Base-by-base conservation (phyloP, 2,888 invertebrate species). In the Epinotia ramella region DNA sequence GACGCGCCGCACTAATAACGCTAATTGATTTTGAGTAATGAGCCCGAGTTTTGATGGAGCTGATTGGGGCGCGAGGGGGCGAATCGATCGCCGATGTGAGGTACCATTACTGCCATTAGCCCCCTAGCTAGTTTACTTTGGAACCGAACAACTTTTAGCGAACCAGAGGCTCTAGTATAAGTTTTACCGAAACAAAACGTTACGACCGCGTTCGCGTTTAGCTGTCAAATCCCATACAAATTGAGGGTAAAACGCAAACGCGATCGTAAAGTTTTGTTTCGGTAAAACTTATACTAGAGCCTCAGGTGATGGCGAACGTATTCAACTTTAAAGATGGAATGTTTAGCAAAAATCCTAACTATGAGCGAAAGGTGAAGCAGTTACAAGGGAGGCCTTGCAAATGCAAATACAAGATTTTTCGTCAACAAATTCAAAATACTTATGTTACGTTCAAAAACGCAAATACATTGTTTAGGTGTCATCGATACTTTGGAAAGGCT, bases 21-120 rank as follows among this genome's bases (percentile, higher is more conserved):
- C 89, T 94, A 94, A 94, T 94, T 94, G 94, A 94, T 94, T 94
- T 94, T 94, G 94, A 94, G 94, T 94, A 94, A 94, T 94, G 93
- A 93, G 94, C 92, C 88, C 88, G 90, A 91, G 92, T 93, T 94
- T 92, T 94, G 94, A 94, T 93, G 89, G 90, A 91, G 91, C 92
- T 89, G 90, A 92, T 93, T 90, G 91, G 88, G 86, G 81, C 81
- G 85, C 81, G 85, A 83, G 88, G 87, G 86, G n/a, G n/a, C n/a
- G n/a, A n/a, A 89, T 91, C 89, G 92, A 92, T 91, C 88, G 84
- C 79, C 69, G 69, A 49, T 65, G 70, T 62, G 57, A 66, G 67
- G 66, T 72, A 44, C 71, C 62, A 72, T 76, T 76, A 72, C 62
- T 72, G 28, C 71, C 62, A 72, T 76, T 76, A 72, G 62, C 76